A percentile compares a stretch with the other conserved stretches of the same genome.
Conservation (phyloP, 2,888 invertebrate species). For the Pyrocoelia pectoralis region DNA sequence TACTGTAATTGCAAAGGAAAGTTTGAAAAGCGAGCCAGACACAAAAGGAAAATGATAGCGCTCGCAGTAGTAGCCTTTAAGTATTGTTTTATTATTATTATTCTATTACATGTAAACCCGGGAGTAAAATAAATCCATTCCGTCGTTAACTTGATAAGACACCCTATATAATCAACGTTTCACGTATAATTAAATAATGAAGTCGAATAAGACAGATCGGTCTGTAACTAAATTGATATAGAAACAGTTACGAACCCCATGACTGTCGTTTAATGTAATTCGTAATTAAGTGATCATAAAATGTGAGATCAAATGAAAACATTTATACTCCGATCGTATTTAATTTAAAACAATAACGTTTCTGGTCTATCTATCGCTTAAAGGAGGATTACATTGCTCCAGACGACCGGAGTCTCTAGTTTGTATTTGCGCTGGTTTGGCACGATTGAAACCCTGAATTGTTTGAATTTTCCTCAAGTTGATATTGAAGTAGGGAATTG, state of each 20-base stretch:
- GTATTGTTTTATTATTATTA: neutral
- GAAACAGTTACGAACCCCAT: neutral
- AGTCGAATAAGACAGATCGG: slow-evolving; percentile 1
- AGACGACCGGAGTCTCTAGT: neutral
- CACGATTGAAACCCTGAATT: slow-evolving; percentile 13
- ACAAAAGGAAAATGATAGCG: neutral
- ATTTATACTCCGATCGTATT: slow-evolving; percentile 16
- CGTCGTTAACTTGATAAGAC: neutral
- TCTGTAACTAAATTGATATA: neutral
- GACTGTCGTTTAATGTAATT: neutral
- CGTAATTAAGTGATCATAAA: slow-evolving; percentile 5
- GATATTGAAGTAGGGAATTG: neutral
- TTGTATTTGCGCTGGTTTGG: slow-evolving; percentile 18
- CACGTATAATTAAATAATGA: slow-evolving; percentile 16
- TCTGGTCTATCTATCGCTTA: slow-evolving; percentile 1
- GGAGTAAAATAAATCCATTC: neutral
- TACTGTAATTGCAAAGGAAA: neutral
- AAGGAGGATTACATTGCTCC: neutral
- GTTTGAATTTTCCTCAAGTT: neutral
- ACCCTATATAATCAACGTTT: slow-evolving; percentile 14
- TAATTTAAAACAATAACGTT: slow-evolving; percentile 7
- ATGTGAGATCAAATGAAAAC: slow-evolving; percentile 13
- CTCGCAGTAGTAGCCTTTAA: neutral
- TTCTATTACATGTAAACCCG: neutral
- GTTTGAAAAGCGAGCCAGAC: neutral